These are phyloP conservation scores for Psammodynastes pulverulentus DNA, from an alignment of 2,113 vertebrate genomes.

Conservation along the genomic window DNA sequence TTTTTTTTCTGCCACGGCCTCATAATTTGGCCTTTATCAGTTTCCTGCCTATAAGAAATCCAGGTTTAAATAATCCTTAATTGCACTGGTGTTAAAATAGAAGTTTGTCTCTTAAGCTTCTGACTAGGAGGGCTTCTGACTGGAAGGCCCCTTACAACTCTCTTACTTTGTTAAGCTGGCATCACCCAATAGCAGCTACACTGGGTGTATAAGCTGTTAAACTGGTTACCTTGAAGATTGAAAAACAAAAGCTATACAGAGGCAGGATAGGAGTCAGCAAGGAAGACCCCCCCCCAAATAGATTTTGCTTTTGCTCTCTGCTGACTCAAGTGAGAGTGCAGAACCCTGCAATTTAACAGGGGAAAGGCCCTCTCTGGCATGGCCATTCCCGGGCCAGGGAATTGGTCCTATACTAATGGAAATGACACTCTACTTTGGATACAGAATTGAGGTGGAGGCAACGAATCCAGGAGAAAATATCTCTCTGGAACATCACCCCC, in stretches of 20 bases:
- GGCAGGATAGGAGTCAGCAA: not conserved
- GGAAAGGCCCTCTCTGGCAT: not conserved
- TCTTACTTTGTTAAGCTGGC: not conserved
- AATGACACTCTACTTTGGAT: not conserved
- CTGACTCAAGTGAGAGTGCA: not conserved
- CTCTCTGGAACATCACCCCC: too few relatives aligned
- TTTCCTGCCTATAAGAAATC: not conserved
- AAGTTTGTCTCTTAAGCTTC: not conserved
- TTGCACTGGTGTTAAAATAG: not conserved
- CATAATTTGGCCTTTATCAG: not conserved
- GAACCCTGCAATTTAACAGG: not conserved
- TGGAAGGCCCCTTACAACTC: not conserved
- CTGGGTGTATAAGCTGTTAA: not conserved
- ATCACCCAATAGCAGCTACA: not conserved
- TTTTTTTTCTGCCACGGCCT: not conserved
- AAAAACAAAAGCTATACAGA: not conserved
- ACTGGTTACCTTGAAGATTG: not conserved
- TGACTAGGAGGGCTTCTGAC: not conserved
- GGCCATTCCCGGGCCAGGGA: not conserved
- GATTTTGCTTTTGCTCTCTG: not conserved
- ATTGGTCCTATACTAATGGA: not conserved
- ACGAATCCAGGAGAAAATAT: not conserved
- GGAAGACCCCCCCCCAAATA: not conserved
- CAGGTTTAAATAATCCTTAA: not conserved
- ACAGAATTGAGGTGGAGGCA: not conserved